Conservation (phyloP, 2,797 vertebrate genomes). For the Chaenodraco wilsoni region DNA sequence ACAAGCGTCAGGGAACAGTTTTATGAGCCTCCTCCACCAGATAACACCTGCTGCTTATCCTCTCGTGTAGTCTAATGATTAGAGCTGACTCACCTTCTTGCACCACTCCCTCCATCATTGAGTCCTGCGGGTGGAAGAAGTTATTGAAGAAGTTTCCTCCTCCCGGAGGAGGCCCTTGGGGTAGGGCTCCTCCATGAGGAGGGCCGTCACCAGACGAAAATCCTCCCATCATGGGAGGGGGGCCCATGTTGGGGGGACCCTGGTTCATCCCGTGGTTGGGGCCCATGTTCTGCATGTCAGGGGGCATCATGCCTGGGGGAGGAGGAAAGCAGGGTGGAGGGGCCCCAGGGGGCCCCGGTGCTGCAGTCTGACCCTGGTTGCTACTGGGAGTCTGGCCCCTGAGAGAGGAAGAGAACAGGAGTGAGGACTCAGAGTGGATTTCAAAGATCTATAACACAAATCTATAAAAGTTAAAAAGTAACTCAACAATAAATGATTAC, state of each 20-base stretch:
- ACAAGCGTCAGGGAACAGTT: neutral
- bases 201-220: constrained; percentile 84
- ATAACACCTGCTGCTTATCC: neutral
- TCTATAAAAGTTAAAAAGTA: too few relatives aligned
- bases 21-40: neutral
- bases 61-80: neutral
- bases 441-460: neutral
- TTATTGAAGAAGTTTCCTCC: constrained; percentile 88
- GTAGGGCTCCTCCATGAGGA: constrained; percentile 84
- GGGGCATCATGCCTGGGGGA: constrained; percentile 83
- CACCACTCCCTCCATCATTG: constrained; percentile 84
- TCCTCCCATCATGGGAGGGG: constrained; percentile 87
- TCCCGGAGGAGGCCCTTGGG: constrained; percentile 83
- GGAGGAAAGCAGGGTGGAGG: constrained; percentile 83
- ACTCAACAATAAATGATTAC: too few relatives aligned
- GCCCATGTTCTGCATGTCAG: constrained; percentile 86
- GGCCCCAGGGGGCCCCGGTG: constrained; percentile 76
- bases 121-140: constrained; percentile 90
- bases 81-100: constrained; percentile 81
- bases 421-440: constrained; percentile 1
- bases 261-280: constrained; percentile 87
- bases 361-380: constrained; percentile 65
- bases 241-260: constrained; percentile 86
- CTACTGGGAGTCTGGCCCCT: constrained; percentile 79
- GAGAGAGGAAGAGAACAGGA: constrained; percentile 13